Evolutionary conservation across 2,113 vertebrate genomes (phyloP).

Genomic region (Ginglymostoma cirratum): DNA sequence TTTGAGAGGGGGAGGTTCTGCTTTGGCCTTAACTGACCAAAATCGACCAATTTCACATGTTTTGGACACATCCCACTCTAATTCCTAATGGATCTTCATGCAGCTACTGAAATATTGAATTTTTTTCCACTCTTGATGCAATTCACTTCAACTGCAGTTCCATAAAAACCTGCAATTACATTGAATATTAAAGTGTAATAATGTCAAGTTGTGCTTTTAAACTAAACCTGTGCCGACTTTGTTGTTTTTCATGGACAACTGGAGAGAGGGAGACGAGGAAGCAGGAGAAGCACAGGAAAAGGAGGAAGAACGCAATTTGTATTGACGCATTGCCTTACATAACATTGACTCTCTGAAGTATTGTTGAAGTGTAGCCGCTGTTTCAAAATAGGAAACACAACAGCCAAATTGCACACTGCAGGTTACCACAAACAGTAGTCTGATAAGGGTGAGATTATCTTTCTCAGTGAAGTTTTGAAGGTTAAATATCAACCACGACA

Average conservation of each 20-base stretch:
- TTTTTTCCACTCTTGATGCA: not conserved
- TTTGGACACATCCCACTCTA: not conserved
- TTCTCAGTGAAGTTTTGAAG: not conserved
- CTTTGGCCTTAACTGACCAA: not conserved
- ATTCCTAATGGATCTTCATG: not conserved
- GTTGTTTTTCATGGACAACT: not conserved
- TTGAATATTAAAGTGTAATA: not conserved
- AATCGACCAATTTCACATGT: not conserved
- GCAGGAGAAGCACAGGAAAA: not conserved
- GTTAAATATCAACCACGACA: not conserved
- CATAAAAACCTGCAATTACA: not conserved
- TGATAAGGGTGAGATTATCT: not conserved
- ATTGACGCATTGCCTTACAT: not conserved
- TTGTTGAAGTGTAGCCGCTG: not conserved
- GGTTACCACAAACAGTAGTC: not conserved
- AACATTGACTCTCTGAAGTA: not conserved
- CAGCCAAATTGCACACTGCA: not conserved
- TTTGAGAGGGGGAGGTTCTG: not conserved
- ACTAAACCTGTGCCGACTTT: not conserved
- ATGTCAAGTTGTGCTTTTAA: conserved; percentile 6
- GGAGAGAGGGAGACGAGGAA: not conserved
- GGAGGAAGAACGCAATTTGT: not conserved
- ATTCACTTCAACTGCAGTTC: not conserved
- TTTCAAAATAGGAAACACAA: not conserved
- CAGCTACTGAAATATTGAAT: not conserved